These are phyloP conservation scores for Tridacna crocea DNA, from an alignment of 2,888 invertebrate species.

Conservation along the genomic window DNA sequence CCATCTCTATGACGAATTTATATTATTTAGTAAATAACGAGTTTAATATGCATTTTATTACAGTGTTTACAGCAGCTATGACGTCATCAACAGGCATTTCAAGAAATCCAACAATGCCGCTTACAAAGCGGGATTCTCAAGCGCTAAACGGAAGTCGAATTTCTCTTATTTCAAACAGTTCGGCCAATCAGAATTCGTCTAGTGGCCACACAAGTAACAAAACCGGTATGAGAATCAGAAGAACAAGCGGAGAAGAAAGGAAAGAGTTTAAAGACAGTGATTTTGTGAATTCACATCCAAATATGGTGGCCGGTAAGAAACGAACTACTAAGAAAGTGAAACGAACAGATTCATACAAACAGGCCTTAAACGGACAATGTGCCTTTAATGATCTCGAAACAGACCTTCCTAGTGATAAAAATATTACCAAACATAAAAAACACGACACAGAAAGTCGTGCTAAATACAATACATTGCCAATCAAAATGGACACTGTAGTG, in stretches of 20 bases:
- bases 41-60: not conserved
- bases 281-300: conserved; percentile 38
- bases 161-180: conserved; percentile 41
- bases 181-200: conserved; percentile 8
- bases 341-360: conserved; percentile 54
- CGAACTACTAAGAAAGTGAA: conserved; percentile 51
- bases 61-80: conserved; percentile 12
- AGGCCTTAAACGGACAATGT: conserved; percentile 47
- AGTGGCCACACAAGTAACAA: not conserved
- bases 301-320: conserved; percentile 52
- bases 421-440: conserved; percentile 1
- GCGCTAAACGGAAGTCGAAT: conserved; percentile 38
- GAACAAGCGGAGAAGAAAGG: not conserved
- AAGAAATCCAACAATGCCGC: conserved; percentile 51
- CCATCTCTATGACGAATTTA: too few species aligned
- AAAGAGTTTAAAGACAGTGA: conserved; percentile 37
- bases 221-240: not conserved
- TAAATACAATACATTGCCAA: conserved; percentile 56
- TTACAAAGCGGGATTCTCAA: conserved; percentile 58
- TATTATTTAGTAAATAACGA: too few species aligned
- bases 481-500: conserved; percentile 17
- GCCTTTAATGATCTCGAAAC: conserved; percentile 32
- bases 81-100: conserved; percentile 29
- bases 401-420: conserved; percentile 1
- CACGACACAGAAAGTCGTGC: conserved; percentile 34